Base-by-base conservation (phyloP, 2,888 invertebrate genomes). In the Drosophila limbata region DNA sequence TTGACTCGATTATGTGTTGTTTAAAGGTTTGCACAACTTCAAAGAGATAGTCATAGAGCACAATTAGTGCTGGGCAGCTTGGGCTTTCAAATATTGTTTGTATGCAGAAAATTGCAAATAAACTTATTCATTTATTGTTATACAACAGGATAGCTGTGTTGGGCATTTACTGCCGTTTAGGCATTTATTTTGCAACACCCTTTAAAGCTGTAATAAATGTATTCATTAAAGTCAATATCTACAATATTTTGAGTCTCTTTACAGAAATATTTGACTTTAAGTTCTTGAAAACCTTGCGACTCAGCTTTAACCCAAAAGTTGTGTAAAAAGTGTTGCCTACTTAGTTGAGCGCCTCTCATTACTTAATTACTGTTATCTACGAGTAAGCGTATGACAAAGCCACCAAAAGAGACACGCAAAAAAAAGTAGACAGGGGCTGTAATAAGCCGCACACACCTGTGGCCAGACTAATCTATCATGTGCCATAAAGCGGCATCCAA, bases 391-490 rank as follows among this genome's bases (percentile, higher is more conserved):
- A 60, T 37, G 47, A 40, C 57, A 68, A 50, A 71, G 44, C 68
- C 66, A 53, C 53, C 66, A 55, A 64, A 74, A 60, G 13, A 37
- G 4, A 19, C 10, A 35, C 47, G 61, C 56, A 42, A 79, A 68
- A 44, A 4, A 9, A 33, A 10, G 51, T 4, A 39, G 44, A 45
- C 35, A 50, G 13, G 37, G 72, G 62, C 48, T 61, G 65, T 52
- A 35, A 60, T 74, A 76, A 55, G 57, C 63, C 64, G 33, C 57
- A 47, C 70, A 74, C 89, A 86, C 85, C 85, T 86, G 85, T 73
- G 88, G 74, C 88, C 84, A 72, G 84, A 79, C 85, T 86, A 89
- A 86, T 86, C 85, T 86, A 89, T 86, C 89, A 86, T 86, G 89
- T 88, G 89, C 80, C 86, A 83, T 88, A 86, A 83, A 86, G 88